These are phyloP conservation scores for Pachydiplax longipennis DNA, from an alignment of 2,888 invertebrate genomes.

Conservation along the genomic window DNA sequence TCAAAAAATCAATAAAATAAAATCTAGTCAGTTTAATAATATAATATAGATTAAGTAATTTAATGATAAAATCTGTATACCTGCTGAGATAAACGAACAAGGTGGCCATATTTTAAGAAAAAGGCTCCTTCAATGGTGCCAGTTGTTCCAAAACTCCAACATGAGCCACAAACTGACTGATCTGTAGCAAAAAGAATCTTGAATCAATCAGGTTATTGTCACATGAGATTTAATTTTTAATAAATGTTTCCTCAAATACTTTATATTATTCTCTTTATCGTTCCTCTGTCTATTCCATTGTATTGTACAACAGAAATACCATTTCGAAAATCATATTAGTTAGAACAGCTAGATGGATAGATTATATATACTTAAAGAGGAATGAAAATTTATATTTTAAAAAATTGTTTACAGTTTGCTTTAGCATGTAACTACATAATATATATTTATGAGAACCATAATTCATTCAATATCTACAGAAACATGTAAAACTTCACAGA, in stretches of 20 bases:
- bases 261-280: neutral
- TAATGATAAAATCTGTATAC: slow-evolving; percentile 53
- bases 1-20: no score
- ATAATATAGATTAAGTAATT: no score
- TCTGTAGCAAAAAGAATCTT: slow-evolving; percentile 61
- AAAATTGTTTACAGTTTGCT: no score
- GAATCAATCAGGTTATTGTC: neutral
- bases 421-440: no score
- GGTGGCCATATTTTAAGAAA: slow-evolving; percentile 81
- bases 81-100: slow-evolving; percentile 88
- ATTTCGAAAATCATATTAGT: neutral
- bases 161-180: slow-evolving; percentile 96
- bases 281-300: neutral
- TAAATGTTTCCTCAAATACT: neutral
- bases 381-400: no score
- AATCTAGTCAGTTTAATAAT: no score
- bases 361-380: no score
- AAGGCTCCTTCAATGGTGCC: slow-evolving; percentile 92
- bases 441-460: no score
- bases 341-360: neutral
- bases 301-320: no score
- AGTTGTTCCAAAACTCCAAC: slow-evolving; percentile 96
- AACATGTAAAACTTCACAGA: no score
- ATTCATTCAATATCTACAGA: no score
- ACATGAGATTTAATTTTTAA: neutral